phyloP scores from a whole-genome alignment of 2,113 vertebrate species.

The Anthoscopus minutus region DNA sequence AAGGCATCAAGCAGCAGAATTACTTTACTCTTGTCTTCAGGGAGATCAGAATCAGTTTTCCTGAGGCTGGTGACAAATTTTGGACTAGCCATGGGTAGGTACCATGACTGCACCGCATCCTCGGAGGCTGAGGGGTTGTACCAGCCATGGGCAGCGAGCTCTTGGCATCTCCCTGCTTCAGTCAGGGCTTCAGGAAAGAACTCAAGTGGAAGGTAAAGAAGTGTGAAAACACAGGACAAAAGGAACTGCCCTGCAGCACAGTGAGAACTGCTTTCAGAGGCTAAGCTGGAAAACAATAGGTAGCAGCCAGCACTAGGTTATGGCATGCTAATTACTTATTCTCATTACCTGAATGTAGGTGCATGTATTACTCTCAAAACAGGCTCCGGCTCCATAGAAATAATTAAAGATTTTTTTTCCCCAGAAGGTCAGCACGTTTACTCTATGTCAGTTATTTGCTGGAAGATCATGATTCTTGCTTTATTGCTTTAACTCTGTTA shows the following conservation, averaged over 20 bases:
- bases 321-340: neutral
- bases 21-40: neutral
- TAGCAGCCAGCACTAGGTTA: neutral
- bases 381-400: neutral
- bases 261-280: neutral
- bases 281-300: neutral
- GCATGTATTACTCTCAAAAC: neutral
- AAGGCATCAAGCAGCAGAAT: neutral
- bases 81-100: neutral
- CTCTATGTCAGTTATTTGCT: neutral
- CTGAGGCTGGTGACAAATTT: neutral
- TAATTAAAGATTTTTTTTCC: neutral
- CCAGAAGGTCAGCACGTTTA: neutral
- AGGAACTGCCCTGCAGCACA: neutral
- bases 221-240: neutral
- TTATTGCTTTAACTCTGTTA: neutral
- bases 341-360: neutral
- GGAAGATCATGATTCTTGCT: neutral
- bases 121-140: rapidly evolving
- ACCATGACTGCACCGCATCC: rapidly evolving
- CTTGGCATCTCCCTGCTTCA: neutral
- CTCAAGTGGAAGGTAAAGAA: neutral
- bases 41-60: neutral
- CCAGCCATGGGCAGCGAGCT: rapidly evolving
- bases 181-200: neutral